Conservation (phyloP, 2,113 vertebrate species). For the Psilopogon haemacephalus region DNA sequence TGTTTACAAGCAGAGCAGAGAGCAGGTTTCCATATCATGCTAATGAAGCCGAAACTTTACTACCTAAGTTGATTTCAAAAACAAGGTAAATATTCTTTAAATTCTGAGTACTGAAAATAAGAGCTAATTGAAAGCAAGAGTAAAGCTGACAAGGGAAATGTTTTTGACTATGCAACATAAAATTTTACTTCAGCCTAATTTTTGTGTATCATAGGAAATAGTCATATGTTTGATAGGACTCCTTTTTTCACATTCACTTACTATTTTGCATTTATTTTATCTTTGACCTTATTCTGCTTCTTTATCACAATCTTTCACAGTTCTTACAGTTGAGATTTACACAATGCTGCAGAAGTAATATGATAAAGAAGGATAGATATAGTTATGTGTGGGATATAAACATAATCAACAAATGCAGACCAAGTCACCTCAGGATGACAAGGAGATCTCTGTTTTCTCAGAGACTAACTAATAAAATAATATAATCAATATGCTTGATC, state of each 20-base stretch:
- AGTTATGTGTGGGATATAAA: neutral
- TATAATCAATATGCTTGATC: neutral
- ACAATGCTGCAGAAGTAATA: neutral
- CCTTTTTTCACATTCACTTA: neutral
- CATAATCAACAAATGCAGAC: neutral
- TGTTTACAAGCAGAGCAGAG: slow-evolving; percentile 37
- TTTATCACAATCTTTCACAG: neutral
- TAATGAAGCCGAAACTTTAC: slow-evolving; percentile 44
- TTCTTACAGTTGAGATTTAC: neutral
- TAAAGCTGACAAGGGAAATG: slow-evolving; percentile 3
- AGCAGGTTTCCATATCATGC: slow-evolving; percentile 40
- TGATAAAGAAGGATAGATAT: neutral
- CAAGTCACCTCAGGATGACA: neutral
- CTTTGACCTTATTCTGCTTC: neutral
- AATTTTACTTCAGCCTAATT: neutral
- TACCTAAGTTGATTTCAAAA: slow-evolving; percentile 55
- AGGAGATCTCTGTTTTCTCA: neutral
- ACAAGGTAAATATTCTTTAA: slow-evolving; percentile 24
- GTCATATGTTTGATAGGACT: neutral
- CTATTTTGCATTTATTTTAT: neutral
- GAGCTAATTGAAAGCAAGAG: neutral
- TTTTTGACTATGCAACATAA: neutral
- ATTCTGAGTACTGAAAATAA: slow-evolving; percentile 59
- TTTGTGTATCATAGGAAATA: neutral
- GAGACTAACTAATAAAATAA: neutral